Evolutionary conservation across 2,888 invertebrate genomes (phyloP), one percentile per base, ranked within the genome.

Genomic region (Cryptocephalus moraei): DNA sequence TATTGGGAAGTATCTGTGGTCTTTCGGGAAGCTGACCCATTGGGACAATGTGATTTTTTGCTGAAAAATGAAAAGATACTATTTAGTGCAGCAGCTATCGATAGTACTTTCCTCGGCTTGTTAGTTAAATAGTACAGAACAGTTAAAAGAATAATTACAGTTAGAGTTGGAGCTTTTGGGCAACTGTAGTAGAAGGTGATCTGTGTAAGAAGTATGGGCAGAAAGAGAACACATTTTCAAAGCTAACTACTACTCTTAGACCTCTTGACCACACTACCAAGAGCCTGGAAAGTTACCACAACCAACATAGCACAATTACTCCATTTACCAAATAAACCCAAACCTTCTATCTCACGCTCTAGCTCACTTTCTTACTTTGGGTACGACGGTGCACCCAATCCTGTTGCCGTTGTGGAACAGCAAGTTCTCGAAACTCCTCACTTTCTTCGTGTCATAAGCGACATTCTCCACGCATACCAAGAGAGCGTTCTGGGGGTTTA

Each of bases 401-500:
- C 74, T 72, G 44, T 75, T 73, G 1, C 72, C 74, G 41, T 70
- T 68, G 52, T 73, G 73, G 71, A 77, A 79, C 1, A 80, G 62
- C 11, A 86, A 69, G 65, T 84, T 82, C 62, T 81, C 81, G 8
- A 71, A 59, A 43, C 68, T 66, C 22, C 68, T 59, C 33, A 58
- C 57, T 46, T 61, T 59, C 41, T 56, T 59, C 8, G 62, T 54
- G 40, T 67, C 63, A 8, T 62, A 58, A 31, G 68, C 57, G 11
- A 62, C 52, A 33, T 50, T 54, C 44, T 63, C 64, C 12, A 60
- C 60, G 54, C 66, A 66, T 2, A 70, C 61, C 45, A 72, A 49
- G 9, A 71, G 59, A 3, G 71, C 67, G 48, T 70, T 70, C 42
- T 67, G 64, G 12, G 61, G 52, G 50, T 63, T 69, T 36, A 71